Conservation (phyloP, 2,797 vertebrate genomes). For the Neoniphon sammara region DNA sequence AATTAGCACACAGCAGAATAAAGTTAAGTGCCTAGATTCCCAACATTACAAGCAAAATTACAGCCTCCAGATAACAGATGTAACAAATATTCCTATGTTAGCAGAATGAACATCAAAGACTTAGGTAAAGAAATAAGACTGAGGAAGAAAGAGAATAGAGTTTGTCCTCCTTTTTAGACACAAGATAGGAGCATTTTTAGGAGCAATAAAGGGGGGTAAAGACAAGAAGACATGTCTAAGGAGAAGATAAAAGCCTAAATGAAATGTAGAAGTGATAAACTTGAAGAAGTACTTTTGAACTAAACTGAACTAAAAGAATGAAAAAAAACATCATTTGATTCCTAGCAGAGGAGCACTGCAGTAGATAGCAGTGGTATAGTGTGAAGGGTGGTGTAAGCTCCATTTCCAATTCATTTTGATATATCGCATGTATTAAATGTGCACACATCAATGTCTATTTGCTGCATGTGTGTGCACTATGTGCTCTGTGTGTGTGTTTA, state of each 20-base stretch:
- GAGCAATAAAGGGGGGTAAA: background rate
- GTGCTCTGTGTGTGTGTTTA: too few relatives aligned
- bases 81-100: too few relatives aligned
- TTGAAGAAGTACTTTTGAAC: too few relatives aligned
- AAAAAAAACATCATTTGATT: constrained; percentile 10
- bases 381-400: background rate
- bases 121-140: too few relatives aligned
- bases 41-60: background rate
- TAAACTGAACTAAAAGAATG: too few relatives aligned
- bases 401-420: background rate
- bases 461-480: too few relatives aligned
- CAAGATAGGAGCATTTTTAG: constrained; percentile 5
- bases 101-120: too few relatives aligned
- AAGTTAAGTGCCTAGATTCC: background rate
- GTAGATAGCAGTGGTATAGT: background rate
- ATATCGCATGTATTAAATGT: background rate
- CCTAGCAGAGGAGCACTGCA: background rate
- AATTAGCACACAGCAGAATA: background rate
- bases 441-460: too few relatives aligned
- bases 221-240: too few relatives aligned
- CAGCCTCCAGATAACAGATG: too few relatives aligned
- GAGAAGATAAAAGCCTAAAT: too few relatives aligned
- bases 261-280: constrained; percentile 2
- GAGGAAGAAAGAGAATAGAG: too few relatives aligned
- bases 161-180: background rate